A percentile compares a stretch with the other conserved stretches of the same genome.
These are phyloP conservation scores for Anseranas semipalmata DNA, from an alignment of 2,113 vertebrate species.

Conservation along the genomic window DNA sequence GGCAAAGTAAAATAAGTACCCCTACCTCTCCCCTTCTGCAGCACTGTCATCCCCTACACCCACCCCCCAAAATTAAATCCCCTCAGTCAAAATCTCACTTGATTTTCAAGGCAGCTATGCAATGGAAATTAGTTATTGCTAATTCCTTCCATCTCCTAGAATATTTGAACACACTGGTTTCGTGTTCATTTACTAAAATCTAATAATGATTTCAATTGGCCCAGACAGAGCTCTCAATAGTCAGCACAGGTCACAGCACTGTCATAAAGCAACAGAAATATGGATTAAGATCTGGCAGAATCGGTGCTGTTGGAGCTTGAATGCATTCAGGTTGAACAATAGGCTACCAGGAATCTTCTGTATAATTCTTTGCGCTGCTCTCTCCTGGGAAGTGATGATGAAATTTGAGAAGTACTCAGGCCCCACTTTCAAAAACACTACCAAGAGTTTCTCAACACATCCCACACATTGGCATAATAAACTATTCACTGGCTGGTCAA, in stretches of 20 bases:
- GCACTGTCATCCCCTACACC: background rate
- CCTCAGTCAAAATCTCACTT: background rate
- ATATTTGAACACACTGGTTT: background rate
- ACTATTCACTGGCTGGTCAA: background rate
- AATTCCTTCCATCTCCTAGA: background rate
- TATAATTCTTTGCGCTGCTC: background rate
- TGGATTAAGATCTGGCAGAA: background rate
- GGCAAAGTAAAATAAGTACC: background rate
- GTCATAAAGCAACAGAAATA: background rate
- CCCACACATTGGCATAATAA: constrained; percentile 5
- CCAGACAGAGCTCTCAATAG: background rate
- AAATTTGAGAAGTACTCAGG: background rate
- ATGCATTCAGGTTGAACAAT: background rate
- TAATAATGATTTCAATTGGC: background rate
- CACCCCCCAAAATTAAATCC: background rate
- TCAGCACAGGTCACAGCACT: background rate
- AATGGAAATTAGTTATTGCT: background rate
- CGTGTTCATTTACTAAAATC: background rate
- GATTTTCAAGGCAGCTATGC: background rate
- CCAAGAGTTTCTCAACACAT: constrained; percentile 17
- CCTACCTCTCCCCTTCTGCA: no score
- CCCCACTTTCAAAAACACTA: background rate
- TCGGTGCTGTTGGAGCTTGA: background rate
- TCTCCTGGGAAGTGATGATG: background rate
- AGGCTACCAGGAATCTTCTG: background rate